These are phyloP conservation scores for Zaprionus ornatus DNA, from an alignment of 1,140 invertebrate species.

Conservation along the genomic window DNA sequence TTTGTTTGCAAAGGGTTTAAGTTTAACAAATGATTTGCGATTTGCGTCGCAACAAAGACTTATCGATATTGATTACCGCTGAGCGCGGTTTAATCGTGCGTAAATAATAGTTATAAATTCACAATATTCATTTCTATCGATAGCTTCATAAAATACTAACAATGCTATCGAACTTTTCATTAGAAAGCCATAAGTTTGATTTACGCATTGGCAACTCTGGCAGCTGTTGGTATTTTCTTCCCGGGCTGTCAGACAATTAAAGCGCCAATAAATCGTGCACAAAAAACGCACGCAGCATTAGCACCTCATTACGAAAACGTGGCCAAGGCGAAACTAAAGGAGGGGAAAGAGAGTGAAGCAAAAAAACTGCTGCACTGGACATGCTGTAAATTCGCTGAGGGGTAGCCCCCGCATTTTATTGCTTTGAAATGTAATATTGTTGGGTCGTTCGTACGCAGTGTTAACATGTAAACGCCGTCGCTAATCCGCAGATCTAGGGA, in stretches of 20 bases:
- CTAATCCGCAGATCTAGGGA: slow-evolving; percentile 28
- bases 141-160: neutral
- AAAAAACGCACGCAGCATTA: slow-evolving; percentile 59
- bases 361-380: slow-evolving; percentile 44
- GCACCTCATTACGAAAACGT: slow-evolving; percentile 66
- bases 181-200: slow-evolving; percentile 75
- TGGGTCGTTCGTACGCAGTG: slow-evolving; percentile 16
- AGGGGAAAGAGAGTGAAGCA: neutral
- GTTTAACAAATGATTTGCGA: slow-evolving; percentile 66
- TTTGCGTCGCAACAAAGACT: slow-evolving; percentile 47
- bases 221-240: slow-evolving; percentile 62
- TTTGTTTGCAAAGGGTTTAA: slow-evolving; percentile 74
- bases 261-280: slow-evolving; percentile 47
- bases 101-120: slow-evolving; percentile 78
- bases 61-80: slow-evolving; percentile 30
- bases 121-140: slow-evolving; percentile 27
- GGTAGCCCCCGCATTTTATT: slow-evolving; percentile 34
- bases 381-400: slow-evolving; percentile 20
- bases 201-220: slow-evolving; percentile 42
- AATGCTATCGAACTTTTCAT: slow-evolving; percentile 52
- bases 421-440: slow-evolving; percentile 49
- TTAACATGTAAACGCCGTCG: slow-evolving; percentile 49
- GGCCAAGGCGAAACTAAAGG: slow-evolving; percentile 10
- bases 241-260: slow-evolving; percentile 30
- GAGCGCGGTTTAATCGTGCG: slow-evolving; percentile 71